Conservation (phyloP, 2,113 vertebrate genomes). For the Plotosus lineatus region DNA sequence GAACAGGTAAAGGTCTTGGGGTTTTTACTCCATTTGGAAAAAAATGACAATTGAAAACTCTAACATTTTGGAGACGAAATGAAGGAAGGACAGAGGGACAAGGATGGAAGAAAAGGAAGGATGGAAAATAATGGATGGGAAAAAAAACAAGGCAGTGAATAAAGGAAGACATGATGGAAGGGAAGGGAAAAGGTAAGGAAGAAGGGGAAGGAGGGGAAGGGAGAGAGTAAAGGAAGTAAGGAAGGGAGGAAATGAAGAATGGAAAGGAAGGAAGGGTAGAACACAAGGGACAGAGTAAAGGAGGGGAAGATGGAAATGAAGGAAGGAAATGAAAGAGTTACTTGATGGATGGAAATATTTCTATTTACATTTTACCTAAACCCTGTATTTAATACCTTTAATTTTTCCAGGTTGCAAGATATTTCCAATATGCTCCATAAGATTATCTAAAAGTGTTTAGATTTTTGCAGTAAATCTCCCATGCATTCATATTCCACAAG, state of each 20-base stretch:
- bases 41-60: too few species aligned
- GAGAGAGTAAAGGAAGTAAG: background rate
- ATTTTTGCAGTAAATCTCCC: background rate
- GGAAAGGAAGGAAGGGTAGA: background rate
- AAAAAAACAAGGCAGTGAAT: too few species aligned
- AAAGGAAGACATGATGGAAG: too few species aligned
- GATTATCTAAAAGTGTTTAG: background rate
- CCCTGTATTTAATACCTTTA: background rate
- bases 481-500: background rate
- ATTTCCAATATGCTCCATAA: background rate
- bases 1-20: slow-evolving; percentile 81
- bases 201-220: background rate
- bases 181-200: background rate
- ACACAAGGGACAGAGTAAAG: background rate
- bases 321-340: background rate
- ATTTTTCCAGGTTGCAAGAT: background rate
- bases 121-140: too few species aligned
- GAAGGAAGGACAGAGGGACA: background rate
- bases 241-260: too few species aligned
- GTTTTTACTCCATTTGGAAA: slow-evolving; percentile 17
- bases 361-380: background rate
- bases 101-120: background rate
- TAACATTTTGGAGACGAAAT: too few species aligned
- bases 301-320: background rate
- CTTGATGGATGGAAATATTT: background rate